phyloP scores from a whole-genome alignment of 2,113 vertebrate genomes.

The Pampusana beccarii region DNA sequence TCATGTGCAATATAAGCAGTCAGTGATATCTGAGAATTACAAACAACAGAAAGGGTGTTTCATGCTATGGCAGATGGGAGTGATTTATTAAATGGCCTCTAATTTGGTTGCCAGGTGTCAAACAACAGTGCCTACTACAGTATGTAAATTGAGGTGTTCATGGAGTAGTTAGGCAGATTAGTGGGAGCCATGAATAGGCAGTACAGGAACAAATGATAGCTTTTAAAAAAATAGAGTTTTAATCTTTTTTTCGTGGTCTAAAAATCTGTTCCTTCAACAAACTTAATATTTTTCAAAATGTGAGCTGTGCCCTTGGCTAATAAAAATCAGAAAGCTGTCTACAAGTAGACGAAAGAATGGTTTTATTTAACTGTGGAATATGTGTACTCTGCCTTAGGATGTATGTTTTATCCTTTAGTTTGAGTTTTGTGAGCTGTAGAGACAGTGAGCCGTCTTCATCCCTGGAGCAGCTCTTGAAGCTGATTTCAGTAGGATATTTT shows the following conservation, averaged over 20 bases:
- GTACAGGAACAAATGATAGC: neutral
- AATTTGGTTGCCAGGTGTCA: conserved; percentile 9
- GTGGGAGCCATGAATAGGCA: neutral
- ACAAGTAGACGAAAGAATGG: neutral
- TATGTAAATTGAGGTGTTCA: neutral
- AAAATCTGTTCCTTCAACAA: neutral
- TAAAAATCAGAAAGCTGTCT: neutral
- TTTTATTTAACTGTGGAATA: neutral
- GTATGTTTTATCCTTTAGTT: neutral
- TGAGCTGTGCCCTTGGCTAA: neutral
- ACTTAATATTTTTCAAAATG: neutral
- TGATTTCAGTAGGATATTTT: neutral
- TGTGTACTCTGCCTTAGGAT: neutral
- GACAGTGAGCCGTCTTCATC: neutral
- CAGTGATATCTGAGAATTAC: conserved; percentile 2
- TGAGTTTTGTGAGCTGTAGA: neutral
- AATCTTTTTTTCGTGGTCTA: neutral
- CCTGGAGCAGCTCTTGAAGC: neutral
- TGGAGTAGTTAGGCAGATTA: neutral
- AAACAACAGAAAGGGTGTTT: conserved; percentile 7
- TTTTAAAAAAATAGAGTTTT: neutral
- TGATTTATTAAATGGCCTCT: conserved; percentile 47
- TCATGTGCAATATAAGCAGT: neutral
- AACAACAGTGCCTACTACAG: neutral
- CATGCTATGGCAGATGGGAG: neutral